Evolutionary conservation across 1,140 invertebrate species (phyloP).

Genomic region (Oncopeltus fasciatus): DNA sequence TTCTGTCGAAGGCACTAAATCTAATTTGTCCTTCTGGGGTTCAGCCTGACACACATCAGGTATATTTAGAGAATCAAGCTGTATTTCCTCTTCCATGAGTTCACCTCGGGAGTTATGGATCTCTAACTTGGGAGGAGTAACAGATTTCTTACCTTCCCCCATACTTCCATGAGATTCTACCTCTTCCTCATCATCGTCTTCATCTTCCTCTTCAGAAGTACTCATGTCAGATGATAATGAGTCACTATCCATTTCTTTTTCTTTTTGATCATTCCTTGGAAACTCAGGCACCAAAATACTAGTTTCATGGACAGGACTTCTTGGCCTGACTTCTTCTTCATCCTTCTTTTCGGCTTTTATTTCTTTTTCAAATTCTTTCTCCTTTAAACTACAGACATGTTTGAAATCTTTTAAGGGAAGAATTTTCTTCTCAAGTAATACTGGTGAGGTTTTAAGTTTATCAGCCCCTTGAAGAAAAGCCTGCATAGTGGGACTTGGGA

Average conservation of each 20-base stretch:
- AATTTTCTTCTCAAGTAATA: constrained; percentile 23
- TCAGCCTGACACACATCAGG: constrained; percentile 23
- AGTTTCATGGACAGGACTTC: constrained; percentile 44
- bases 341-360: constrained; percentile 24
- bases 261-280: constrained; percentile 37
- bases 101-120: constrained; percentile 49
- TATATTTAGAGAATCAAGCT: constrained; percentile 21
- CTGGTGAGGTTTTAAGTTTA: constrained; percentile 30
- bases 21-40: constrained; percentile 12
- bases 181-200: constrained; percentile 26
- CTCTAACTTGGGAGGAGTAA: constrained; percentile 40
- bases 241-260: constrained; percentile 42
- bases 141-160: constrained; percentile 22
- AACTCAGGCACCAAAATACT: constrained; percentile 47
- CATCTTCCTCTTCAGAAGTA: constrained; percentile 28
- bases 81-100: constrained; percentile 40
- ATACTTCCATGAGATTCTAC: constrained; percentile 29
- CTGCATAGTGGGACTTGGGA: constrained; percentile 59
- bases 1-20: constrained; percentile 20
- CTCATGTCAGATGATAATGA: constrained; percentile 40
- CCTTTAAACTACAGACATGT: constrained; percentile 27
- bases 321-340: constrained; percentile 32
- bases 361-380: constrained; percentile 19
- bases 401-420: constrained; percentile 23
- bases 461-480: constrained; percentile 44